These are phyloP conservation scores for Dolichoris vasculosae DNA, from an alignment of 1,140 invertebrate species.

Conservation along the genomic window DNA sequence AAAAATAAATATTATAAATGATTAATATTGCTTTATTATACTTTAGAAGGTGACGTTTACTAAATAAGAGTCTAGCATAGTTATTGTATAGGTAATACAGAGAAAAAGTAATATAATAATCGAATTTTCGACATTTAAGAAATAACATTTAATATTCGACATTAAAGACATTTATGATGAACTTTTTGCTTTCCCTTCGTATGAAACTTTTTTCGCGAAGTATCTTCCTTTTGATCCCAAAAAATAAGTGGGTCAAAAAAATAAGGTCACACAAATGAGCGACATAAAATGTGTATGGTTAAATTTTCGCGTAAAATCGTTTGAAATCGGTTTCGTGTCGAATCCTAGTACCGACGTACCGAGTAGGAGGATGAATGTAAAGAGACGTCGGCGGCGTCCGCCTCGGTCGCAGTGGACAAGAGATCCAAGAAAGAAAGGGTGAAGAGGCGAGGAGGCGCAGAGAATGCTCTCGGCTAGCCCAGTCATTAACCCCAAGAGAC, in stretches of 20 bases:
- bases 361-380: conserved; percentile 6
- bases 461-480: conserved; percentile 45
- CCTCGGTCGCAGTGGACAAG: background rate
- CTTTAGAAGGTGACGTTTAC: no score
- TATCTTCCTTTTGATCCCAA: no score
- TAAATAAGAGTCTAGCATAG: no score
- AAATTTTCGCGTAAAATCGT: background rate
- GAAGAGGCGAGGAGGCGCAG: background rate
- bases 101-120: no score
- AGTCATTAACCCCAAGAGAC: conserved; percentile 52
- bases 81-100: no score
- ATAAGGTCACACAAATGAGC: background rate
- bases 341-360: background rate
- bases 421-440: conserved; percentile 15
- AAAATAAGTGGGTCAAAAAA: background rate
- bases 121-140: no score
- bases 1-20: no score
- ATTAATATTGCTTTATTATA: no score
- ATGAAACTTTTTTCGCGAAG: background rate
- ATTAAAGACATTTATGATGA: no score
- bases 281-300: background rate
- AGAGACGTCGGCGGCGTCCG: background rate
- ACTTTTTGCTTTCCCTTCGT: background rate
- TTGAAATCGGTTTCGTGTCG: background rate
- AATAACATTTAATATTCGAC: no score